These are phyloP conservation scores for Heliocidaris erythrogramma DNA, from an alignment of 35 echinoderm and acorn worm species.

Conservation along the genomic window DNA sequence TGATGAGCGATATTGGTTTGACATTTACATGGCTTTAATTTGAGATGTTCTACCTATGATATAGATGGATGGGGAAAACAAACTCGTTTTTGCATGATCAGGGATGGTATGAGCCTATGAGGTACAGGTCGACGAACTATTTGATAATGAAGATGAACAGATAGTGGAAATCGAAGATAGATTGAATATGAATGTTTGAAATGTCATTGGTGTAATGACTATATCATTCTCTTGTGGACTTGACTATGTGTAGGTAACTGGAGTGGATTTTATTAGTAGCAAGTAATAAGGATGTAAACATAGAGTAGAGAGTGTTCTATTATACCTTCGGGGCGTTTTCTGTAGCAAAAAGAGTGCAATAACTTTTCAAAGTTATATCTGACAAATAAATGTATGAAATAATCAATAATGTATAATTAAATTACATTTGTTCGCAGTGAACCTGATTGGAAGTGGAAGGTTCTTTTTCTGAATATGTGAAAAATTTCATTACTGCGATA, in stretches of 20 bases:
- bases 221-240: background rate
- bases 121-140: background rate
- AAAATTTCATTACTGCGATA: no score
- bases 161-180: background rate
- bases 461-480: no score
- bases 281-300: background rate
- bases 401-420: no score
- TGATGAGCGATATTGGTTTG: background rate
- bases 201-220: background rate
- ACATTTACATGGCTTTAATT: slow-evolving; percentile 6
- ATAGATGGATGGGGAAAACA: background rate
- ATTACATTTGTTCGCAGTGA: no score
- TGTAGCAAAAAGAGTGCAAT: background rate
- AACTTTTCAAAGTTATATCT: background rate
- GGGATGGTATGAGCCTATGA: background rate
- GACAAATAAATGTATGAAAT: no score
- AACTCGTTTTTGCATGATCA: background rate
- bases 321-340: background rate
- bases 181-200: background rate
- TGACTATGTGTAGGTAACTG: background rate
- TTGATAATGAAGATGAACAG: background rate
- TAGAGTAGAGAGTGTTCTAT: background rate
- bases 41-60: background rate
- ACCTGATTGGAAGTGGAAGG: no score
- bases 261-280: background rate